Percentiles rank a stretch among this genome's conserved stretches.
Conservation (phyloP, 2,888 invertebrate species). For the Dichetophora obliterata region DNA sequence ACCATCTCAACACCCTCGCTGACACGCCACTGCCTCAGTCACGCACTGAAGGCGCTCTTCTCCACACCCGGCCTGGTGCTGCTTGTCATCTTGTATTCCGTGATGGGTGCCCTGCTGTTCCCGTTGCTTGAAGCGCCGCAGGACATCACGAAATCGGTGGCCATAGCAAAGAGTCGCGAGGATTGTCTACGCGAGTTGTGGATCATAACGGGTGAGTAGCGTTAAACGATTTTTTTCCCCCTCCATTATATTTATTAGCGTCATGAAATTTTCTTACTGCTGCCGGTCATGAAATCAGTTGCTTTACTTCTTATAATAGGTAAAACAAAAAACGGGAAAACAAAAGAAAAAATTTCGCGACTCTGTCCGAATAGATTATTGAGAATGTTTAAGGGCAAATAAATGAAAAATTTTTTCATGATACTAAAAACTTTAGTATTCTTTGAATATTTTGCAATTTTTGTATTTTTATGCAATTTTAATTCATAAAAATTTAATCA, state of each 20-base stretch:
- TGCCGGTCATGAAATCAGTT: neutral
- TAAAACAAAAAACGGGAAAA: neutral
- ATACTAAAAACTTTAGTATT: neutral
- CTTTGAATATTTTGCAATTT: too few species aligned
- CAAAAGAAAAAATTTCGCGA: neutral
- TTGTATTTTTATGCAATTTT: too few species aligned
- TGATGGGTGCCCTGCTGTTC: conserved; percentile 82
- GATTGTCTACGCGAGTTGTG: conserved; percentile 81
- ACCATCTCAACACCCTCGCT: conserved; percentile 18
- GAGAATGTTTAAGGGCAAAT: neutral
- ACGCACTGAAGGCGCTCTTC: conserved; percentile 63
- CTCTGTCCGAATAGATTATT: neutral
- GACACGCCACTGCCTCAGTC: conserved; percentile 55
- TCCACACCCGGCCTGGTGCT: conserved; percentile 76
- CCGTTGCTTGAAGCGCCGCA: conserved; percentile 81
- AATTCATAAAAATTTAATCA: too few species aligned
- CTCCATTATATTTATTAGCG: neutral
- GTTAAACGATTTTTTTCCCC: neutral
- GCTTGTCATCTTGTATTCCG: conserved; percentile 80
- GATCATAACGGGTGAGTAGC: conserved; percentile 82
- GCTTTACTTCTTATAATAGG: neutral
- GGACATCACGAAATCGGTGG: conserved; percentile 74
- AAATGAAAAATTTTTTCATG: neutral
- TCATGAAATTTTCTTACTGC: neutral
- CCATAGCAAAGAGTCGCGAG: conserved; percentile 76